Percentiles rank a stretch among this genome's conserved stretches.
Evolutionary conservation across 2,797 vertebrate genomes (phyloP).

Genomic region (Aulostomus chinensis): DNA sequence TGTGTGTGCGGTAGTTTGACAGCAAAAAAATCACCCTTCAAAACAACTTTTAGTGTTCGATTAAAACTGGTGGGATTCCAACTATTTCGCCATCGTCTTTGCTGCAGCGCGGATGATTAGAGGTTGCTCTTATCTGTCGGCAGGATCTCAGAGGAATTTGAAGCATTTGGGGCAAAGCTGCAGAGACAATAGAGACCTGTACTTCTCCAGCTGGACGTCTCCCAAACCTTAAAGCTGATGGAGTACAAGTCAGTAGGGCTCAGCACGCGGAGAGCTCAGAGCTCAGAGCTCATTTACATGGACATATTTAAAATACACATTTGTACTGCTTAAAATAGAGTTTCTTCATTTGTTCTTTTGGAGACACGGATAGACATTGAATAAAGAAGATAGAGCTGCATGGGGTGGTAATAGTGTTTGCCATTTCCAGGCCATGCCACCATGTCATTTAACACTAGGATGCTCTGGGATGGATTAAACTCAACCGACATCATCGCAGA

Average conservation of each 20-base stretch:
- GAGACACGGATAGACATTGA: no score
- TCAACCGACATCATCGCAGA: conserved; percentile 6
- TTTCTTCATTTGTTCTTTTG: no score
- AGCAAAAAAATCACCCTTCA: no score
- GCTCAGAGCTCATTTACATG: no score
- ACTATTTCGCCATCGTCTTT: neutral
- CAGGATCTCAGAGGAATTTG: conserved; percentile 49
- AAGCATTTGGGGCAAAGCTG: conserved; percentile 51
- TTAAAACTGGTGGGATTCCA: neutral
- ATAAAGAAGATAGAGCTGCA: conserved; percentile 4
- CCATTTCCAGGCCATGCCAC: conserved; percentile 34
- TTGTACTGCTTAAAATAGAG: no score
- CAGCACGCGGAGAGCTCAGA: no score
- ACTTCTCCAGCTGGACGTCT: conserved; percentile 42
- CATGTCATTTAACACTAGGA: conserved; percentile 24
- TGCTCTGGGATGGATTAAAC: conserved; percentile 20
- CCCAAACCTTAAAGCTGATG: no score
- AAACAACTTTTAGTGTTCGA: no score
- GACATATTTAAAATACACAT: no score
- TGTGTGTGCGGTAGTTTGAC: no score
- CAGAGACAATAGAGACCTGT: conserved; percentile 40
- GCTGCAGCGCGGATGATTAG: conserved; percentile 1
- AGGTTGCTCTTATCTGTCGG: conserved; percentile 9
- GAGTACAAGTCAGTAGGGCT: no score
- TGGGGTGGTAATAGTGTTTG: conserved; percentile 7